phyloP scores from a whole-genome alignment of 1,140 invertebrate genomes.

The Drosophila sp. region DNA sequence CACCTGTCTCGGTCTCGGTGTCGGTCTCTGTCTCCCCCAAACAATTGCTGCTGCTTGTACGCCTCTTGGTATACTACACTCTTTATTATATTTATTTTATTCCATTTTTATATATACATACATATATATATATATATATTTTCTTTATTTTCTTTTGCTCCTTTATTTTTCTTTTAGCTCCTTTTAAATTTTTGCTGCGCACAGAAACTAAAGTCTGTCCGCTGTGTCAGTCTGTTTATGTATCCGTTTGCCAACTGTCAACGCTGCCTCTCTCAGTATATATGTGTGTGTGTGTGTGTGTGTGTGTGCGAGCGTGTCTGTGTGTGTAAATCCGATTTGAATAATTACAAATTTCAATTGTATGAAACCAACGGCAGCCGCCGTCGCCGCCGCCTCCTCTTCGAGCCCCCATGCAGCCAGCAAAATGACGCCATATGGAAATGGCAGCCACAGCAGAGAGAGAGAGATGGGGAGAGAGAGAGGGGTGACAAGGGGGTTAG shows the following conservation, averaged over 20 bases:
- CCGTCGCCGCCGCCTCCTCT: slow-evolving; percentile 14
- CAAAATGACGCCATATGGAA: slow-evolving; percentile 79
- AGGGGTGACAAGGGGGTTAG: background rate
- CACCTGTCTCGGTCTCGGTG: slow-evolving; percentile 50
- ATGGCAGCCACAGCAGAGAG: slow-evolving; percentile 49
- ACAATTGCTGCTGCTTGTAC: slow-evolving; percentile 1
- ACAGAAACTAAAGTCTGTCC: slow-evolving; percentile 18
- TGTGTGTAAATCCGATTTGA: slow-evolving; percentile 81
- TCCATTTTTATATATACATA: slow-evolving; percentile 31
- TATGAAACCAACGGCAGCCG: slow-evolving; percentile 63
- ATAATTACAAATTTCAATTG: slow-evolving; percentile 82
- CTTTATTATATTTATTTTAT: slow-evolving; percentile 22
- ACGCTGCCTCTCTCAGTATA: background rate
- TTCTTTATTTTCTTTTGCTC: slow-evolving; percentile 20
- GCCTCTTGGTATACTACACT: slow-evolving; percentile 12
- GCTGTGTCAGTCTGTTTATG: slow-evolving; percentile 24
- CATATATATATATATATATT: slow-evolving; percentile 13
- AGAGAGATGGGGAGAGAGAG: background rate
- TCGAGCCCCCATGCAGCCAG: slow-evolving; percentile 45
- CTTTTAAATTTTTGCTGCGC: slow-evolving; percentile 45
- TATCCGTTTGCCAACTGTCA: slow-evolving; percentile 35
- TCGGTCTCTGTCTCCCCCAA: too few relatives aligned
- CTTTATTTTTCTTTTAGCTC: slow-evolving; percentile 26
- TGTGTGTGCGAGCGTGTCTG: slow-evolving; percentile 35
- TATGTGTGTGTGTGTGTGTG: slow-evolving; percentile 1